A percentile compares a stretch with the other conserved stretches of the same genome.
These are phyloP conservation scores for Athetis lepigone DNA, from an alignment of 2,888 invertebrate genomes.

Conservation along the genomic window DNA sequence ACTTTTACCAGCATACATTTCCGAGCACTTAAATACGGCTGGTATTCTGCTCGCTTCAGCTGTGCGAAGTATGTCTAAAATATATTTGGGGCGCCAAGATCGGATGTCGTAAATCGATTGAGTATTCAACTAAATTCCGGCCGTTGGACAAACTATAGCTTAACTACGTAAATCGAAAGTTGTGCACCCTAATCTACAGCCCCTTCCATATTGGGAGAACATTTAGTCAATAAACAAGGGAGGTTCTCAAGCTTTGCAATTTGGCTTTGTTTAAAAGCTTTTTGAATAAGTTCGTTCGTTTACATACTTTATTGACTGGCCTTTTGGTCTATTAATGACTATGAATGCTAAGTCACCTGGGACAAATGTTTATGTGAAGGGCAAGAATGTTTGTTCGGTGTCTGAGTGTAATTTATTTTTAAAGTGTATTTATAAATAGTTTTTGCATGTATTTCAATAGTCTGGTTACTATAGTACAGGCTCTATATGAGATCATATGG, in stretches of 20 bases:
- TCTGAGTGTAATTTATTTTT: too few species aligned
- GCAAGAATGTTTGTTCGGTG: too few species aligned
- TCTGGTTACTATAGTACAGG: too few species aligned
- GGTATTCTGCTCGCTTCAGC: conserved; percentile 41
- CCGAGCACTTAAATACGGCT: conserved; percentile 50
- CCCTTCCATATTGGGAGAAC: conserved; percentile 62
- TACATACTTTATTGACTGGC: too few species aligned
- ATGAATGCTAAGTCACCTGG: too few species aligned
- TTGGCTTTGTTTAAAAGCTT: conserved; percentile 62
- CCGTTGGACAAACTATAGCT: conserved; percentile 56
- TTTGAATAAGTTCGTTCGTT: conserved; percentile 56
- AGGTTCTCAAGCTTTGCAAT: conserved; percentile 55
- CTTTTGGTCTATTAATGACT: too few species aligned
- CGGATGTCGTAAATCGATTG: conserved; percentile 64
- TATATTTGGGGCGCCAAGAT: conserved; percentile 61
- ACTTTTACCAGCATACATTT: conserved; percentile 42
- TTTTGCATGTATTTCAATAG: too few species aligned
- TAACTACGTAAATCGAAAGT: conserved; percentile 62
- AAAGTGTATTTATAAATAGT: too few species aligned
- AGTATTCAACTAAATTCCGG: conserved; percentile 60
- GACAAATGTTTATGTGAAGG: too few species aligned
- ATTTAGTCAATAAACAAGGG: conserved; percentile 64
- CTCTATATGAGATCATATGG: too few species aligned
- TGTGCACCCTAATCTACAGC: conserved; percentile 61
- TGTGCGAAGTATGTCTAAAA: conserved; percentile 50